Evolutionary conservation across 2,797 vertebrate species (phyloP), one percentile per base, ranked within the genome.

Genomic region (Crax fasciolata): DNA sequence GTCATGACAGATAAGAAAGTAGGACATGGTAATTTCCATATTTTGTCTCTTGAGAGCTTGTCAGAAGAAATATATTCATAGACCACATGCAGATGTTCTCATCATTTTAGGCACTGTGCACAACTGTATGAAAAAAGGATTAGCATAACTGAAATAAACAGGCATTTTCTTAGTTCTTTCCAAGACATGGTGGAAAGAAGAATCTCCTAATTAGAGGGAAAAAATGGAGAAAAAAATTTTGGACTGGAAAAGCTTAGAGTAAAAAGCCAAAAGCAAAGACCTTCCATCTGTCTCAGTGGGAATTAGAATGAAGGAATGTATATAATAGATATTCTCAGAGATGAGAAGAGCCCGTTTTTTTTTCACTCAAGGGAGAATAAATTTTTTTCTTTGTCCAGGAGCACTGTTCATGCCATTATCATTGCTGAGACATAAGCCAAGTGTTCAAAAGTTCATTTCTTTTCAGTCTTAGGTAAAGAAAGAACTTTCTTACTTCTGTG

Each of bases 61-160:
- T 96, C 88, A 96, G 93, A 96, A 94, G 97, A 97, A 97, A 96
- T 70, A 81, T 67, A 93, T 95, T 87, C 68, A 80, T 68, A 54
- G 32, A 83, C 75, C 61, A 25, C 65, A 90, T 41, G 61, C 82
- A 90, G 89, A 96, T 91, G 41, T 58, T 96, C 27, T 93, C 91
- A 80, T 93, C 51, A 82, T 71, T 89, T 72, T 78, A 85, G 87
- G 83, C 57, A 78, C 90, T 93, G 84, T 96, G 89, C 72, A 78
- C 78, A 87, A 78, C 58, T 76, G 79, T 85, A 94, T 75, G 80
- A 38, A 81, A 96, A 95, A 91, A 10, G 71, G 91, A 78, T 84
- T 84, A 63, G 24, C 54, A 58, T 57, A 66, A 80, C 52, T 91
- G 66, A 90, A 81, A 78, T 59, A 94, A 96, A 63, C 38, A 88